Percentiles rank a stretch among this genome's conserved stretches.
Evolutionary conservation across 2,888 invertebrate species (phyloP).

Genomic region (Crocallis elinguaria): DNA sequence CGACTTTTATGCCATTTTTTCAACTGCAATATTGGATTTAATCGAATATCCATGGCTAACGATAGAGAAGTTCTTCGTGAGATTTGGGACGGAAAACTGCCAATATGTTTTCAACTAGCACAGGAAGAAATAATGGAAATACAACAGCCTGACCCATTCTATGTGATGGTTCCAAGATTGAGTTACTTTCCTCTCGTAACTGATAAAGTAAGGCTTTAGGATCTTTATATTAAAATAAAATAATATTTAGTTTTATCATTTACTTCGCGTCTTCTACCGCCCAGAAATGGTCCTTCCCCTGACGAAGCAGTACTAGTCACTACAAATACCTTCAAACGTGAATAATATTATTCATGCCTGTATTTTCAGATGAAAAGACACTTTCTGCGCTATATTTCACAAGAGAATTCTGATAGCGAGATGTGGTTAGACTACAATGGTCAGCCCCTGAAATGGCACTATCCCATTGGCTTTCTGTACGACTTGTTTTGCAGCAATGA

Average conservation of each 20-base stretch:
- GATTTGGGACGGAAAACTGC: constrained; percentile 98
- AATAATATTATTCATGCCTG: not conserved
- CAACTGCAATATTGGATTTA: not conserved
- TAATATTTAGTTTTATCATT: not conserved
- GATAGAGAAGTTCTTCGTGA: constrained; percentile 97
- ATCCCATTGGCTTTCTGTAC: constrained; percentile 95
- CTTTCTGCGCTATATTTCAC: constrained; percentile 92
- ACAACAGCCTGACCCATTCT: constrained; percentile 96
- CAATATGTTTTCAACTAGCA: constrained; percentile 95
- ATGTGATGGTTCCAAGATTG: constrained; percentile 96
- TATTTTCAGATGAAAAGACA: constrained; percentile 91
- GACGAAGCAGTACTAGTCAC: not conserved
- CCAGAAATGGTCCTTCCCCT: not conserved
- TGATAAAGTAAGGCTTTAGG: constrained; percentile 89
- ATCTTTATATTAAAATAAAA: not conserved
- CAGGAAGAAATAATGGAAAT: constrained; percentile 95
- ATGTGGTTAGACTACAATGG: constrained; percentile 98
- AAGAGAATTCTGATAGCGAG: constrained; percentile 92
- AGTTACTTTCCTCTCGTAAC: constrained; percentile 98
- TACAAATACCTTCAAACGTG: not conserved
- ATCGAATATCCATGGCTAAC: constrained; percentile 89
- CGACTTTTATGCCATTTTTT: too few species aligned
- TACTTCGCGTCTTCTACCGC: not conserved
- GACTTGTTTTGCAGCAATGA: constrained; percentile 90
- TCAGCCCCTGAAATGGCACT: constrained; percentile 95